Conservation (phyloP, 2,797 vertebrate species). For the Synaphobranchus kaupii region DNA sequence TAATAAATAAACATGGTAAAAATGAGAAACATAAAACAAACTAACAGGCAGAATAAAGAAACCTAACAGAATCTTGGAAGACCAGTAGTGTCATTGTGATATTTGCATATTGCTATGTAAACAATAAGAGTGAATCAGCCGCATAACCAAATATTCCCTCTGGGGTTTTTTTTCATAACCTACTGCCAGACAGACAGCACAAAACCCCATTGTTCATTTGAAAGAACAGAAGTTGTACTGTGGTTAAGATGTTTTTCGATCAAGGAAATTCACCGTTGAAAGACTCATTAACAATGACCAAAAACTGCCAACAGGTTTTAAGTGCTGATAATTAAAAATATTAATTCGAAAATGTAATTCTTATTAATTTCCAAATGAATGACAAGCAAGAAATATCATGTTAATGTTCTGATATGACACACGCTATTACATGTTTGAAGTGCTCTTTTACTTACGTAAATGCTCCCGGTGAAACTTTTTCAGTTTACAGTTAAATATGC, state of each 20-base stretch:
- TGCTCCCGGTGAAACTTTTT: neutral
- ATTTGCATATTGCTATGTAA: conserved; percentile 65
- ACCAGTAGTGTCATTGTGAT: conserved; percentile 17
- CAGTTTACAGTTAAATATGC: neutral
- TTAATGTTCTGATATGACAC: conserved; percentile 41
- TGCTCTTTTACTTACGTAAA: conserved; percentile 7
- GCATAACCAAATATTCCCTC: conserved; percentile 68
- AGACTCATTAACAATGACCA: conserved; percentile 54
- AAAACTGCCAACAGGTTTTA: conserved; percentile 63
- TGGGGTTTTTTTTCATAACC: conserved; percentile 66
- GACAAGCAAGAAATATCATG: conserved; percentile 34
- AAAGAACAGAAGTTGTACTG: conserved; percentile 75
- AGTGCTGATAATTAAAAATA: conserved; percentile 11
- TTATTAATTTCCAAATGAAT: conserved; percentile 7
- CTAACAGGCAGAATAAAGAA: no score
- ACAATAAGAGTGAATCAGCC: conserved; percentile 75
- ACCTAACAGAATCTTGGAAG: no score
- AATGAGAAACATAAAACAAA: no score
- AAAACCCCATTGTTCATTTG: conserved; percentile 79
- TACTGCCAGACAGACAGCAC: conserved; percentile 68
- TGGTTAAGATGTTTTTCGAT: conserved; percentile 68
- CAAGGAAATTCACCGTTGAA: conserved; percentile 68
- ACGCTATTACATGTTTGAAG: conserved; percentile 39
- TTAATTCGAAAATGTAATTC: conserved; percentile 20
- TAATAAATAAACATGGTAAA: no score